Base-by-base conservation (phyloP, 92 coral and sea anemone species). In the Porites evermanni region DNA sequence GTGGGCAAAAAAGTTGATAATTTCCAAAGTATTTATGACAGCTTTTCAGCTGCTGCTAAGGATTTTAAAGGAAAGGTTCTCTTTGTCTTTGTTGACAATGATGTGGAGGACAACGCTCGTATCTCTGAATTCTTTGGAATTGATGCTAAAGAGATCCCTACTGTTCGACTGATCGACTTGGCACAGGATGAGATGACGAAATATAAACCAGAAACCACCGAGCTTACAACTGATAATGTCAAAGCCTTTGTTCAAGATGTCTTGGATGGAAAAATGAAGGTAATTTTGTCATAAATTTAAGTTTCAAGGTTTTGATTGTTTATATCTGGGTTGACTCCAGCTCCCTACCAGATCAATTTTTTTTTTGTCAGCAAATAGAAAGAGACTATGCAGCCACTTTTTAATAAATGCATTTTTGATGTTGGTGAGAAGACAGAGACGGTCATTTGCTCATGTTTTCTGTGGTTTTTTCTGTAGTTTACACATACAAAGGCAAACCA, bases 61-160 rank as follows among this genome's bases (percentile, higher is more conserved):
- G 97, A 86, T 2, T 97, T 97, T 79, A 97, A 97, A 80, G 99
- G 99, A 61, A 92, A 95, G 79, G 98, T 97, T 72, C 94, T 97
- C 68, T 97, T 95, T 87, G 99, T 97, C 53, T 93, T 91, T 50
- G 98, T 97, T 67, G 88, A 97, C 79, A 83, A 88, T 58, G 98
- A 95, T 76, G 88, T 97, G 29, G 99, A 97, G 69, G 99, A 97
- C 78, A 97, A 97, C 75, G 83, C 91, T 83, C 94, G 99, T n/a
- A 95, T 97, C 70, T 93, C 95, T 17, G 99, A 97, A 73, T 97
- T 97, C 94, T 97, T 97, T 84, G 99, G 99, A 23, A 94, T 97
- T 70, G 74, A 83, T 14, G 86, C 89, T 68, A 90, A 90, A 32
- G 99, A 97, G 53, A 91, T 93, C 20, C 99, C 99, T 18, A 79